Base-by-base conservation (phyloP, 2,888 invertebrate species). In the Cephus rjabovi region DNA sequence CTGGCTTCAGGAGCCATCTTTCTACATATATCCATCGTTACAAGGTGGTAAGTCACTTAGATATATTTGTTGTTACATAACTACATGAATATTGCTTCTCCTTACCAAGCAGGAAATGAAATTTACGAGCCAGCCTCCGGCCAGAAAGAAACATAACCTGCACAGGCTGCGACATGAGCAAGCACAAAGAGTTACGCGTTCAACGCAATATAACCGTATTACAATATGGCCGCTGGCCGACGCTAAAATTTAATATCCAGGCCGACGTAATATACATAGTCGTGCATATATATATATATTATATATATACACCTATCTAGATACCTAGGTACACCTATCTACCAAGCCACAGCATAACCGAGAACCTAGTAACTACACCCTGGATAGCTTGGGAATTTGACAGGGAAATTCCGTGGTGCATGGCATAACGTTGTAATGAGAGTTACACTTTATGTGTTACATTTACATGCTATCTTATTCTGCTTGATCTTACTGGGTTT, bases 1-100 rank as follows among this genome's bases (percentile, higher is more conserved):
- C 79, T 95, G 95, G 95, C 93, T 95, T 84, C 95, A 95, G 92
- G 95, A 95, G 90, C 95, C 95, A 79, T 93, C 95, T 83, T 94
- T 95, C 92, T 95, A 94, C 92, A 95, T 95, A 86, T 95, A 95
- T 89, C 95, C 95, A 83, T 95, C 95, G 80, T 92, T 95, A 79
- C 95, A 95, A 93, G 95, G 95, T 93, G 95, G 95, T 95, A 92
- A 56, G 56, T 23, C 56, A 56, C 23, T 56, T 56, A 23, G 23
- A 56, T 56, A 56, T 56, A 56, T 56, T 56, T 23, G 23, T 56
- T 9, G 23, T 56, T 56, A 56, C 56, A 56, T 56, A 15, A 56
- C 15, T 56, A 56, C 23, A 56, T 56, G 40, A 56, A 56, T 56
- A 56, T 56, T 23, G 56, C 56, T 23, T 56, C 56, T 56, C 9